Evolutionary conservation across 1,140 invertebrate species (phyloP).

Genomic region (Oscheius sp.): DNA sequence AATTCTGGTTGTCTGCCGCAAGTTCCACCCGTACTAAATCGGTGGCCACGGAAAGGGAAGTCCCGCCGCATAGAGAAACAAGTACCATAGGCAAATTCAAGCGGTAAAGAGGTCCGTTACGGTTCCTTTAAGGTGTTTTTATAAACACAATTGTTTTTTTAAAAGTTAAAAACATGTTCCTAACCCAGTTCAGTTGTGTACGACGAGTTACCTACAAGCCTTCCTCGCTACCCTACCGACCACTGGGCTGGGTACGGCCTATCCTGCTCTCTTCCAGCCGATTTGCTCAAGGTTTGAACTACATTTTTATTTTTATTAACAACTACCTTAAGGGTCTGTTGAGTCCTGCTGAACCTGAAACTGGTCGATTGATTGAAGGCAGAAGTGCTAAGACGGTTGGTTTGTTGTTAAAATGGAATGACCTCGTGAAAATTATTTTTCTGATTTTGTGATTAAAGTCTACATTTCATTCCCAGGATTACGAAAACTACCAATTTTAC

Average conservation of each 20-base stretch:
- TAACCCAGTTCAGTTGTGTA: constrained; percentile 10
- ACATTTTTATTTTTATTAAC: background rate
- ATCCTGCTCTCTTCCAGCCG: constrained; percentile 54
- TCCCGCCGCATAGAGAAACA: no score
- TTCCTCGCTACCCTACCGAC: constrained; percentile 48
- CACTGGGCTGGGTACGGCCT: constrained; percentile 56
- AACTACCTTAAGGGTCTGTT: background rate
- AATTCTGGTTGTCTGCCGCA: no score
- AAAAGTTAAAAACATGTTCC: background rate
- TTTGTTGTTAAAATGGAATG: no score
- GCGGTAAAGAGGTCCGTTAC: no score
- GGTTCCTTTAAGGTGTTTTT: background rate
- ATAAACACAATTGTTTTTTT: background rate
- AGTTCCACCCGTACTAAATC: no score
- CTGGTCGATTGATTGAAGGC: background rate
- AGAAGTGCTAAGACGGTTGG: background rate
- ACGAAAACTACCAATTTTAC: no score
- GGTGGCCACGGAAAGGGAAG: no score
- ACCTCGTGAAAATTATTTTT: no score
- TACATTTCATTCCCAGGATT: no score
- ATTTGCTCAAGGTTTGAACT: constrained; percentile 41
- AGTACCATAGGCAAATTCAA: no score
- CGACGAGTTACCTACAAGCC: constrained; percentile 17
- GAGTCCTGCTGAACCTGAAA: background rate
- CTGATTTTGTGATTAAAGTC: no score